Evolutionary conservation across 37 sponge, comb jelly and placozoan species (phyloP), one percentile per base, ranked within the genome.

Genomic region (Agelas oroides): DNA sequence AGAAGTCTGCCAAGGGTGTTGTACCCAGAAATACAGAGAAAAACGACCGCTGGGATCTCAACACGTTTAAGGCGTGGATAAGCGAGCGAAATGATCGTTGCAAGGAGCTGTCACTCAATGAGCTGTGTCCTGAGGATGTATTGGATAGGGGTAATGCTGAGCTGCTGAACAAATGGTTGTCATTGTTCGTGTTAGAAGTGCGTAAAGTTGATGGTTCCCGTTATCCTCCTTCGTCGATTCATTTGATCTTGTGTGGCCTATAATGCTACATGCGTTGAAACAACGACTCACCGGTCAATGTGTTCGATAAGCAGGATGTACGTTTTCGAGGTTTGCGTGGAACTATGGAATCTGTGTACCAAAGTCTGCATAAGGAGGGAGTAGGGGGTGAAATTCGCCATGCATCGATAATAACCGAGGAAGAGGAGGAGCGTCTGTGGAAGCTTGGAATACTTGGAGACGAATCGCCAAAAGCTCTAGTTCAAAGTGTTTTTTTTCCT

Each of bases 301-400:
- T 77, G 15, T 60, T 77, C 14, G 78, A 32, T 24, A 14, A 59
- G 36, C 31, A 39, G 18, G 60, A 77, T 28, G 21, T 31, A 11
- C 78, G 58, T 60, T 77, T 77, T 61, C 33, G 58, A n/a, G 23
- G 61, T 31, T 55, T 60, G 14, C 34, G 18, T 77, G 34, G 64
- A 35, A 60, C 78, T 32, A 28, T 77, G 59, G 78, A 59, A 21
- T 61, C 25, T 41, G 16, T 77, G 19, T 58, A 35, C 31, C 34
- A 36, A 24, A 36, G 36, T 37, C 64, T 77, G 20, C 34, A 60
- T 11, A 60, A 61, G 20, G 52, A 77, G 19, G 78, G 78, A 34
- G n/a, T 77, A 3, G 78, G 78, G 20, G 63, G 41, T 28, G 65
- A 61, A 33, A 41, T 61, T 13, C 59, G 60, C 13, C 78, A 77